Base-by-base conservation (phyloP, 2,113 vertebrate genomes). In the Cettia cetti region DNA sequence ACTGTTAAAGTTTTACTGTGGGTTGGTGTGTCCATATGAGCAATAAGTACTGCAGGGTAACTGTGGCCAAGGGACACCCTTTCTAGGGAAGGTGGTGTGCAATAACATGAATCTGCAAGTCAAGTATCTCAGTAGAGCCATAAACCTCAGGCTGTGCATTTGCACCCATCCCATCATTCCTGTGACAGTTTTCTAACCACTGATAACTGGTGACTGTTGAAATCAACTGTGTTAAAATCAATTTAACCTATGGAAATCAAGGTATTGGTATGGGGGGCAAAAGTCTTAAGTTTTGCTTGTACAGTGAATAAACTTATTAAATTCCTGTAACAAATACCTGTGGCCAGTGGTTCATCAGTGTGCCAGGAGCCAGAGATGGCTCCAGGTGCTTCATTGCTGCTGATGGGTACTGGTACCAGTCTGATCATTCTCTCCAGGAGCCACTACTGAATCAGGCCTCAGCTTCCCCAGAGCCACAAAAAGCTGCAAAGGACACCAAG, bases 261-360 rank as follows among this genome's bases (percentile, higher is more conserved):
- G 23, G 15, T 28, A 15, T 0, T 15, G 33, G 5, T 1, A 4
- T 45, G 9, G 56, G 21, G 14, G 11, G 7, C 53, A 30, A 24
- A 61, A 53, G 42, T 33, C 23, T 44, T 3, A 47, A 52, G 40
- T 24, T 86, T 82, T 64, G 35, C 33, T 54, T 78, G 61, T 30
- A 24, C 18, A 82, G 31, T 11, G 3, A 69, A 28, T 42, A 28
- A 44, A 53, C 4, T n/a, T 54, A 23, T 6, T 49, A 10, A 23
- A 44, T 80, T 2, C 15, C 7, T 0, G 0, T 52, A 45, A n/a
- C 9, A 65, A 61, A n/a, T 15, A 11, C 10, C 7, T 1, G 1
- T 3, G 10, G 37, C 28, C 12, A 11, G 28, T n/a, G 15, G 17
- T 45, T 53, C 31, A 56, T 5, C 4, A 16, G 10, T 0, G 0